Evolutionary conservation across 2,888 invertebrate species (phyloP).

Genomic region (Torymus tubicola): DNA sequence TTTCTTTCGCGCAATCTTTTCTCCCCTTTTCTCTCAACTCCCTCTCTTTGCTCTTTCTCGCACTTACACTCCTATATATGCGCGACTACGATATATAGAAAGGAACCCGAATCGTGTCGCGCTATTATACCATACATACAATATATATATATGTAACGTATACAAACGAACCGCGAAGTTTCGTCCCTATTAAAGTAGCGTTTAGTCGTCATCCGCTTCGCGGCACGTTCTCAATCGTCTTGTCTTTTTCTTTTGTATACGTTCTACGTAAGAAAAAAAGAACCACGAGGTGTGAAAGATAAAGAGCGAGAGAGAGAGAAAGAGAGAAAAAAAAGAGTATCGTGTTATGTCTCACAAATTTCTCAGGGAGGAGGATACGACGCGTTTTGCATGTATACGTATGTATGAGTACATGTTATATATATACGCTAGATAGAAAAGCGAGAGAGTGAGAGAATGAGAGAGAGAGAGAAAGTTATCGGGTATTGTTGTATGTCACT

Average conservation of each 20-base stretch:
- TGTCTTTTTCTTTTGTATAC: neutral
- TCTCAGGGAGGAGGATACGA: too few relatives aligned
- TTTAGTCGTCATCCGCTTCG: conserved; percentile 14
- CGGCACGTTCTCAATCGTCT: neutral
- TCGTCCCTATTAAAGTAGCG: neutral
- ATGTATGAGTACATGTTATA: too few relatives aligned
- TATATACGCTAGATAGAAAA: neutral
- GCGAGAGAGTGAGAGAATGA: conserved; percentile 47
- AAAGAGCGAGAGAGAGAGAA: conserved; percentile 28
- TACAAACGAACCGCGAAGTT: conserved; percentile 31
- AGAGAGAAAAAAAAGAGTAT: neutral
- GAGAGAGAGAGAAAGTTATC: neutral
- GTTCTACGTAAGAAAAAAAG: neutral
- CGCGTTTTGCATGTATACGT: too few relatives aligned
- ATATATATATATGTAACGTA: too few relatives aligned
- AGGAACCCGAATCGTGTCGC: too few relatives aligned
- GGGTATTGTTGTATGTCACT: too few relatives aligned
- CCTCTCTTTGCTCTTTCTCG: neutral
- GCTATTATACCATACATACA: too few relatives aligned
- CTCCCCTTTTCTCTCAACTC: neutral
- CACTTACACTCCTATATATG: neutral
- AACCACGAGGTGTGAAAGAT: conserved; percentile 24
- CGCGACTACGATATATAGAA: too few relatives aligned
- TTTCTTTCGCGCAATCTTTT: neutral
- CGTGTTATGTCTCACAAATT: too few relatives aligned